Base-by-base conservation (phyloP, 1,140 invertebrate genomes). In the Nebria ingens region DNA sequence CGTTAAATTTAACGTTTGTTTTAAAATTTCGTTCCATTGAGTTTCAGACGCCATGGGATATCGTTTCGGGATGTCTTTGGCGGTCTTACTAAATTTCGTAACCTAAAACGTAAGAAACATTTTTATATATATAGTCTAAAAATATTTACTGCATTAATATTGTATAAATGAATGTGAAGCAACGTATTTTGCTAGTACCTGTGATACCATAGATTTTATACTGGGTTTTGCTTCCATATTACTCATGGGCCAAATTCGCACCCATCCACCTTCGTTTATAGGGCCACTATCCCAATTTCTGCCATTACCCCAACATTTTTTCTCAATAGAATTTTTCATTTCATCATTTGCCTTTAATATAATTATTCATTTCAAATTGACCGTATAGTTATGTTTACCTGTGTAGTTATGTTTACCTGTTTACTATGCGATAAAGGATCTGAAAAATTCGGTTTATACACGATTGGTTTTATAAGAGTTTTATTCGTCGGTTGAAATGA, bases 221-320 rank as follows among this genome's bases (percentile, higher is more conserved):
- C 56, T 54, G n/a, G 51, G 52, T 40, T 53, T 51, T 19, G 25
- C 51, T 23, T 58, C 56, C 34, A 19, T 56, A 19, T 54, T 25
- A 55, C 53, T 58, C 53, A 68, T 57, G 0, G 81, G 81, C 68
- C 75, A 82, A n/a, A 81, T 71, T 53, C 80, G 65, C 15, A 80
- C 72, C 81, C 81, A 83, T 19, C 78, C 77, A 2, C 81, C 81
- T 63, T 80, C 79, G 19, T 65, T 65, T 9, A 65, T 64, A n/a
- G 71, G 73, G 0, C 79, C 71, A 52, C 67, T 65, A 15, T 68
- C 70, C 81, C 81, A 84, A 56, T 83, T 76, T 25, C 70, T 69
- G 2, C 80, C 81, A 64, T 84, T 82, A 19, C 81, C 77, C 80
- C 81, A 83, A 3, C 0, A 50, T 17, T 23, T 17, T 6, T 45